Evolutionary conservation across 2,797 vertebrate species (phyloP), one percentile per base, ranked within the genome.

Genomic region (Geotrypetes seraphini): DNA sequence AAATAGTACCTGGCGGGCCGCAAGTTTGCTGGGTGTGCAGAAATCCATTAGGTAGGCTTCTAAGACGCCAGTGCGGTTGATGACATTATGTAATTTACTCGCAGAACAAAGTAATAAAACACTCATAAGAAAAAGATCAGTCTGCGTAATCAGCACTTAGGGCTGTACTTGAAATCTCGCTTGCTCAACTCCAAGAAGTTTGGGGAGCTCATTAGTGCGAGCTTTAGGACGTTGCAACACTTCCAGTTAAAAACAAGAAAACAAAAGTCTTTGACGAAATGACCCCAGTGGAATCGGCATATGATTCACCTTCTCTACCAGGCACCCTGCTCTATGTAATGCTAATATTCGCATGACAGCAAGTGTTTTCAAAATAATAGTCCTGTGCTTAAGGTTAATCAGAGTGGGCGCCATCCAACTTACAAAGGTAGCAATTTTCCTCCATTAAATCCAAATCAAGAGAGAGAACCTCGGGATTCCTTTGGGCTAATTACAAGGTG

Each of bases 401-500:
- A 78, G 83, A 87, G 80, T 73, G 87, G 93, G 92, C 90, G 91
- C 91, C 92, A 90, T 87, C 75, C 87, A 89, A 88, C 83, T 90
- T 81, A 78, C 84, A 73, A 93, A 88, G 86, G 89, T 92, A 92
- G 90, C 86, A 94, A 96, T 96, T 92, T 96, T 88, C 89, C 76
- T 71, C 92, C 86, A 94, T 96, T 94, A 95, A 85, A 65, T 78
- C 85, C 87, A 90, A 96, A 94, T 94, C 89, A 89, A 81, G 78
- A 82, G 90, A 86, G 71, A 91, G 91, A 92, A 93, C 87, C 87
- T 86, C 82, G 83, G 82, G 89, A 92, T 94, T 96, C 88, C 86
- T 89, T 72, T 75, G 78, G 75, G 88, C 88, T 92, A 96, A 95
- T 96, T 92, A 92, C 91, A 94, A 96, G 90, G 90, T 94, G 92